Base-by-base conservation (phyloP, 2,797 vertebrate genomes). In the Alfaro cultratus region DNA sequence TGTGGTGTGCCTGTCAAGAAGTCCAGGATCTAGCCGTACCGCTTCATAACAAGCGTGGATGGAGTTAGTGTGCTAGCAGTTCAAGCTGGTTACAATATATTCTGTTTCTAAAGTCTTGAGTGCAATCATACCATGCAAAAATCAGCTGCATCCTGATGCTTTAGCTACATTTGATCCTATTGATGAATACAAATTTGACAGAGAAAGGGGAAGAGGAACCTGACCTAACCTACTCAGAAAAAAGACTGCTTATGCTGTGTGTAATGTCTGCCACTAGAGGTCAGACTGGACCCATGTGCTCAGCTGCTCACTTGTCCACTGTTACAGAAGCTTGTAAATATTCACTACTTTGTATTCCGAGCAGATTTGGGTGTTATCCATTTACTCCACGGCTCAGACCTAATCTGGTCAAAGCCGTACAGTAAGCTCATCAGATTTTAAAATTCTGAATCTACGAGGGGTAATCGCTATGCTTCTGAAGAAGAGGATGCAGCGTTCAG, bases 261-360 rank as follows among this genome's bases (percentile, higher is more conserved):
- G 9, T 75, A 12, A 7, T 29, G 0, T 81, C 5, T 8, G 81
- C 93, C 93, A 94, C 91, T 82, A 79, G 93, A 91, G 91, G 90
- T 93, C 93, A 94, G 93, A 15, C 87, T 91, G 15, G 81, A 76
- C 86, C 88, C 79, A 80, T 77, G 80, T 55, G 8, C 36, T 57
- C 46, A 9, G 23, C 70, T 10, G 34, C 29, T 74, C 73, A 80
- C 64, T 47, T 8, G 51, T 34, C 55, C 60, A 29, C 77, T 76
- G 31, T 8, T 45, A n/a, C 45, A 31, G 81, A 46, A 45, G 80
- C 86, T 78, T 78, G 43, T 53, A 78, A 85, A 82, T 80, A 85
- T 78, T 62, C 74, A 75, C 43, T 72, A 4, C 73, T 86, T 86
- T 84, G 88, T 85, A 91, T 85, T 88, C 82, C 55, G n/a, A 21